These are phyloP conservation scores for Hippocampus mohnikei DNA, from an alignment of 2,113 vertebrate genomes.

Conservation along the genomic window DNA sequence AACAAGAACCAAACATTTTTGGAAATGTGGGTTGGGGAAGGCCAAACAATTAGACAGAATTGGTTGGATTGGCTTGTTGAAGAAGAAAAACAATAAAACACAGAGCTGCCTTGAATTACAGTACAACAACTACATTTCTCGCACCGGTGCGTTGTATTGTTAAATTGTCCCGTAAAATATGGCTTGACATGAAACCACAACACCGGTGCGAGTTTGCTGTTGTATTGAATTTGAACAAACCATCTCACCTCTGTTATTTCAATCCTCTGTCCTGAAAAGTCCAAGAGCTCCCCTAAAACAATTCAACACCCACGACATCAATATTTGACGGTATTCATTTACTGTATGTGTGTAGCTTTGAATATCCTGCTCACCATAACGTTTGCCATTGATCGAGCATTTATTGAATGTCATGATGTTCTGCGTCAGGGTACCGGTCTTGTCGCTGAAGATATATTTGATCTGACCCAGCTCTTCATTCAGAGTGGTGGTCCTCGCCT, in stretches of 20 bases:
- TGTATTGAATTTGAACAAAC: background rate
- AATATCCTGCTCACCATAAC: constrained; percentile 74
- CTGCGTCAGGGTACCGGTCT: constrained; percentile 95
- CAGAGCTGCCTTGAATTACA: too few relatives aligned
- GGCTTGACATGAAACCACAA: background rate
- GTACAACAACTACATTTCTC: too few relatives aligned
- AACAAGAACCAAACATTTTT: too few relatives aligned
- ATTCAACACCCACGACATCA: rapidly evolving
- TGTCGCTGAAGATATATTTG: constrained; percentile 94
- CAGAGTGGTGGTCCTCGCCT: constrained; percentile 91
- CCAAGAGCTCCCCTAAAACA: constrained; percentile 74
- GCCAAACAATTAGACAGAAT: too few relatives aligned
- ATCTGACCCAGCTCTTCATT: constrained; percentile 96
- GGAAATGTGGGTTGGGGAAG: too few relatives aligned
- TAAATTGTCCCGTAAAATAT: background rate
- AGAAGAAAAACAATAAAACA: too few relatives aligned
- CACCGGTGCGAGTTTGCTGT: background rate
- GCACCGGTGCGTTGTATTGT: too few relatives aligned
- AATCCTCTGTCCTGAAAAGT: constrained; percentile 70
- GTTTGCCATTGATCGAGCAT: constrained; percentile 86
- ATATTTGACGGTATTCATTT: background rate
- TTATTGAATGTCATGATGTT: constrained; percentile 96
- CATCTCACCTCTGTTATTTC: constrained; percentile 81
- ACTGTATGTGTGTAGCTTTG: background rate
- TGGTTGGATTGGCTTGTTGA: background rate